Evolutionary conservation across 2,888 invertebrate genomes (phyloP).

Genomic region (Oasisia sp.): DNA sequence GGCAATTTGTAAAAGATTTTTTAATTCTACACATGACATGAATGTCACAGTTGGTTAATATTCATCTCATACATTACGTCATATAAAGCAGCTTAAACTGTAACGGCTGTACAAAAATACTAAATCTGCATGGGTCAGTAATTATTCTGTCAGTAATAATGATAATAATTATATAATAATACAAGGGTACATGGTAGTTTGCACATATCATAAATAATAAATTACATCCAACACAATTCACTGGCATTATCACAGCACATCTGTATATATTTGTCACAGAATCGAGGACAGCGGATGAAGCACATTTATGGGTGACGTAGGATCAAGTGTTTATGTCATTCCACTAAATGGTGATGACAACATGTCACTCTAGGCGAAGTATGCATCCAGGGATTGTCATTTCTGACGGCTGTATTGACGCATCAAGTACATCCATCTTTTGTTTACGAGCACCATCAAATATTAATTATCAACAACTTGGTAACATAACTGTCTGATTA

Average conservation of each 20-base stretch:
- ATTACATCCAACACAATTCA: conserved; percentile 10
- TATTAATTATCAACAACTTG: neutral
- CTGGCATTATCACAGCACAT: neutral
- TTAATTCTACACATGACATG: neutral
- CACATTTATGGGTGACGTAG: neutral
- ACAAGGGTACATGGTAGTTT: neutral
- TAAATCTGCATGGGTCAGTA: neutral
- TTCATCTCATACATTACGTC: neutral
- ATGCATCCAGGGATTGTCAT: no score
- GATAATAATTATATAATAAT: neutral
- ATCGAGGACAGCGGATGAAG: neutral
- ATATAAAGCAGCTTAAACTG: neutral
- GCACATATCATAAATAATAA: neutral
- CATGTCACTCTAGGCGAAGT: neutral
- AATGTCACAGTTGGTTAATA: neutral
- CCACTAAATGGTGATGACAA: neutral
- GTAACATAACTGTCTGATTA: neutral
- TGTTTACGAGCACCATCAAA: neutral
- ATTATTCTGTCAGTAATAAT: neutral
- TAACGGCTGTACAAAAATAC: neutral
- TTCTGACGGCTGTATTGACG: neutral
- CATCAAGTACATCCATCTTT: neutral
- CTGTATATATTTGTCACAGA: neutral
- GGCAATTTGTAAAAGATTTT: conserved; percentile 1
- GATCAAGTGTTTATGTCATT: neutral